These are phyloP conservation scores for Spongia lamella DNA, from an alignment of 37 sponge, comb jelly and placozoan species.

Conservation along the genomic window DNA sequence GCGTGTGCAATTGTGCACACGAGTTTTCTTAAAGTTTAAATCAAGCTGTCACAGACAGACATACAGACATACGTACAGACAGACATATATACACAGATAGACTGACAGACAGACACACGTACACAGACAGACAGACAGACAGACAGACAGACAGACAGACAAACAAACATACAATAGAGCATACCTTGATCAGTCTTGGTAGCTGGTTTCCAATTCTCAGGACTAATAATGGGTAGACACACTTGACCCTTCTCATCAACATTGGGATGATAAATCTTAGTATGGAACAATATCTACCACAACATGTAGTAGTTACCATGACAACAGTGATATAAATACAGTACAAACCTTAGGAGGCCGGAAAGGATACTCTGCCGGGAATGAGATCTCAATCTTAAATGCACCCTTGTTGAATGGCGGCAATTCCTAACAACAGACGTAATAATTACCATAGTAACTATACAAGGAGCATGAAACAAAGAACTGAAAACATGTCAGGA, in stretches of 20 bases:
- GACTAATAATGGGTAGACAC: slow-evolving; percentile 90
- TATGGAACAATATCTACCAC: slow-evolving; percentile 94
- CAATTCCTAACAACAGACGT: slow-evolving; percentile 45
- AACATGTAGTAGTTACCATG: not conserved
- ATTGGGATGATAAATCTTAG: slow-evolving; percentile 97
- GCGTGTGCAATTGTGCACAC: too few relatives aligned
- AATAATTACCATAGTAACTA: too few relatives aligned
- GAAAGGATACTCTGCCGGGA: slow-evolving; percentile 98
- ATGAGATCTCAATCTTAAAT: slow-evolving; percentile 87
- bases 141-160: too few relatives aligned
- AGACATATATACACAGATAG: too few relatives aligned
- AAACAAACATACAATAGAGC: not conserved
- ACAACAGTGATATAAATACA: not conserved
- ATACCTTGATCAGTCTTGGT: slow-evolving; percentile 96
- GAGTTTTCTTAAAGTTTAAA: too few relatives aligned
- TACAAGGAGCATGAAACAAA: too few relatives aligned
- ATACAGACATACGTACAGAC: too few relatives aligned
- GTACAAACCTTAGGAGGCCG: slow-evolving; percentile 86
- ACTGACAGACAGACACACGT: too few relatives aligned
- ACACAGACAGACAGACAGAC: too few relatives aligned
- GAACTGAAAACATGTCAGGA: too few relatives aligned
- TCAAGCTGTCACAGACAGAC: too few relatives aligned
- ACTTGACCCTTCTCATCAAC: slow-evolving; percentile 99
- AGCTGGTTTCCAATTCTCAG: slow-evolving; percentile 99
- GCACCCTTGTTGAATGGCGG: slow-evolving; percentile 90